Base-by-base conservation (phyloP, 2,888 invertebrate genomes). In the Agrochola litura region DNA sequence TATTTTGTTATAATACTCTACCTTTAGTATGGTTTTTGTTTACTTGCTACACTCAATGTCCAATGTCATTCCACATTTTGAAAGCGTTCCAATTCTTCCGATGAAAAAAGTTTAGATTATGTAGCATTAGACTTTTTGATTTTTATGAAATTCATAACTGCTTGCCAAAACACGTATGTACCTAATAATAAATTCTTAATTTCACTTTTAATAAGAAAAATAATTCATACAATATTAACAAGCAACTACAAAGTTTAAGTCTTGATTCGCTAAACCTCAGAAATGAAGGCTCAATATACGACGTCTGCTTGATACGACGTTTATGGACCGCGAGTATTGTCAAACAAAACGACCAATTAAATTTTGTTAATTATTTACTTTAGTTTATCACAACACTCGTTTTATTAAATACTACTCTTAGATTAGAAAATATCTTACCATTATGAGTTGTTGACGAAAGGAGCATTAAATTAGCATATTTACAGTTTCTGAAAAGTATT, bases 301-400 rank as follows among this genome's bases (percentile, higher is more conserved):
- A 69, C 10, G 6, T 49, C 52, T 37, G 4, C 16, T 22, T 56
- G 49, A 6, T n/a, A 6, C 25, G 22, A 43, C 30, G 41, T 2
- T 0, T 22, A 25, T 54, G 87, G 69, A 82, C 54, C 88, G 77
- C 71, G 30, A 30, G 25, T 80, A 81, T 69, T 88, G 88, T 87
- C 87, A 86, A 80, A 86, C 77, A 88, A 89, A 87, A 89, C 86
- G 77, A 78, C 66, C 54, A 71, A 81, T 76, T 77, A 77, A 73
- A 80, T 82, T 88, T 87, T 85, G 71, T 72, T 58, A 82, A 79
- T n/a, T 88, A 86, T 86, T 89, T 88, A 87, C 84, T 76, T 66
- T 46, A 46, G 12, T 46, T 67, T 14, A 77, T 0, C 64, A 79
- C 66, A 67, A 69, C 58, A 72, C 60, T 73, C 49, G 25, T 75